phyloP scores from a whole-genome alignment of 2,113 vertebrate species.

The Morphnarchus princeps region DNA sequence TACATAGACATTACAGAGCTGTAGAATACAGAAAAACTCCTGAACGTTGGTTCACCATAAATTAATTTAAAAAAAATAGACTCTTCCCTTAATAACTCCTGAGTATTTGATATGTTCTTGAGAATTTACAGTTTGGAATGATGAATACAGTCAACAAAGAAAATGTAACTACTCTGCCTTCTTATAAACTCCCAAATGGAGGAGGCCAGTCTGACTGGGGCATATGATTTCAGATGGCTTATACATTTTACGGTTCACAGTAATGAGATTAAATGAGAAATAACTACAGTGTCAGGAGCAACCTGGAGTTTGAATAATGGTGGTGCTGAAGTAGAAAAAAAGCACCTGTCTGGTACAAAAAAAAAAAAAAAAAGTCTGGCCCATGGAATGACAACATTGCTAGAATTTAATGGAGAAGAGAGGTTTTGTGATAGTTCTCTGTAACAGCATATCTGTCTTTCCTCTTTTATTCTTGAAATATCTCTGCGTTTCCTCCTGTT shows the following conservation, averaged over 20 bases:
- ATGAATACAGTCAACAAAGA: background rate
- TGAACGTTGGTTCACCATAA: background rate
- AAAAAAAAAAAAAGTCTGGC: background rate
- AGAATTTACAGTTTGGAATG: background rate
- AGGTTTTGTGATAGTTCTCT: background rate
- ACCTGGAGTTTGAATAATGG: background rate
- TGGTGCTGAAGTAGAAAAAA: background rate
- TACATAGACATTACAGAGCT: background rate
- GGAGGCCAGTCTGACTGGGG: background rate
- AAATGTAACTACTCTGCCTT: background rate
- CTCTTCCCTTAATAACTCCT: background rate
- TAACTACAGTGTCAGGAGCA: background rate
- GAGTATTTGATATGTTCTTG: background rate
- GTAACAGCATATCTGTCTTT: background rate
- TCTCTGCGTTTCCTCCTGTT: background rate
- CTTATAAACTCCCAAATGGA: background rate
- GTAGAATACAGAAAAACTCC: background rate
- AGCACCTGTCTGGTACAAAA: background rate
- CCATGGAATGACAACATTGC: background rate
- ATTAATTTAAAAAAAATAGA: background rate
- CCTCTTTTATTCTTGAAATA: background rate
- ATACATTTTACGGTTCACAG: background rate
- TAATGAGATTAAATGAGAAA: background rate
- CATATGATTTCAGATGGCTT: background rate
- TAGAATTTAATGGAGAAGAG: background rate